These are phyloP conservation scores for Coccyzus lansbergi DNA, from an alignment of 2,797 vertebrate genomes.

Conservation along the genomic window DNA sequence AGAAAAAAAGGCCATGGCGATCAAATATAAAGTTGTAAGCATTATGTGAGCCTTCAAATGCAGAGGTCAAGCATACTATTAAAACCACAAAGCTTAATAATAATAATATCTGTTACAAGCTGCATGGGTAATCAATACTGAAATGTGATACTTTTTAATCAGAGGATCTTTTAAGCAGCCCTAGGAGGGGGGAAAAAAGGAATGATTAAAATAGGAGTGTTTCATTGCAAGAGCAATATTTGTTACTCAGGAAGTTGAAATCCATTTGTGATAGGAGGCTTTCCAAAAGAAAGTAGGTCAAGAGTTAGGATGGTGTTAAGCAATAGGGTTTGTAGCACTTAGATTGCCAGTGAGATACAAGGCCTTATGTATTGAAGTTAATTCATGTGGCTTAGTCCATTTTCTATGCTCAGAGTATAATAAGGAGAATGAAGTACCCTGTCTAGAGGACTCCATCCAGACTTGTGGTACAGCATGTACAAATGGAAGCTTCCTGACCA, in stretches of 20 bases:
- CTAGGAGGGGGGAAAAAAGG: accelerated
- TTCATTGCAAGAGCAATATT: constrained; percentile 18
- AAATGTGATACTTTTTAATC: background rate
- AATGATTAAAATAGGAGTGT: background rate
- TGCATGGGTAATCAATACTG: background rate
- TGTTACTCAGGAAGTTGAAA: background rate
- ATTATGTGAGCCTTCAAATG: background rate
- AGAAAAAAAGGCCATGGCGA: background rate
- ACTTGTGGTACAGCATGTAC: background rate
- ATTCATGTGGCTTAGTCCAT: background rate
- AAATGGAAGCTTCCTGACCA: background rate
- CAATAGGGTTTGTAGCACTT: background rate
- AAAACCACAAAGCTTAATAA: background rate
- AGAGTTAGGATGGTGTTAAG: background rate
- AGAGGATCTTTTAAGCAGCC: background rate
- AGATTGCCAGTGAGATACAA: background rate
- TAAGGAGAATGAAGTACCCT: background rate
- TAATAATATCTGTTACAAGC: background rate
- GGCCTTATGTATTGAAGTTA: background rate
- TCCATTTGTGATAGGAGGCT: background rate
- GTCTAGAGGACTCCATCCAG: background rate
- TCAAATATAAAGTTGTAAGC: background rate
- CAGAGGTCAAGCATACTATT: background rate
- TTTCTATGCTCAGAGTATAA: background rate
- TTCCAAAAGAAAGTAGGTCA: background rate